phyloP scores from a whole-genome alignment of 2,113 vertebrate genomes.

The Brachypodius melanocephalos region DNA sequence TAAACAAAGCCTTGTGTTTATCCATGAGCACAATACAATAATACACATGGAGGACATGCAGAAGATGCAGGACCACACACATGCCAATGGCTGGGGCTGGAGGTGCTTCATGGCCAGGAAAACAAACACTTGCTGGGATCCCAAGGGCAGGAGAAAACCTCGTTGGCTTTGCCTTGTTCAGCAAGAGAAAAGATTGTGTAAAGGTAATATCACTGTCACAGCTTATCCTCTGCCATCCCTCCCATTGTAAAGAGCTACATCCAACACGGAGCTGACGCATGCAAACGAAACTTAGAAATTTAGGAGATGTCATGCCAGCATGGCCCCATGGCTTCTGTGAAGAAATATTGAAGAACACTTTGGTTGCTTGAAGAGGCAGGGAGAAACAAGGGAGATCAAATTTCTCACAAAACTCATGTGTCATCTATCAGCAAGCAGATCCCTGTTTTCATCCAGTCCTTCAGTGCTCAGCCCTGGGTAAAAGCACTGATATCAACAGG shows the following conservation, averaged over 20 bases:
- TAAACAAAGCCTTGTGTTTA: background rate
- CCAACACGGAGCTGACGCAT: fast-evolving
- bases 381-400: background rate
- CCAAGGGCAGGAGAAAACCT: background rate
- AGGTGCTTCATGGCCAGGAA: background rate
- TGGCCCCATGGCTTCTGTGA: background rate
- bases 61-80: fast-evolving
- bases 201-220: background rate
- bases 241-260: background rate
- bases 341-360: background rate
- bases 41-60: background rate
- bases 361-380: background rate
- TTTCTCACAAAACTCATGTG: background rate
- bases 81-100: background rate
- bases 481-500: background rate
- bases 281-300: background rate
- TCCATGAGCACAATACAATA: background rate
- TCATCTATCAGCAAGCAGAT: background rate
- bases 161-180: background rate
- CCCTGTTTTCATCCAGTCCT: background rate
- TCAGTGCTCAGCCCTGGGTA: background rate
- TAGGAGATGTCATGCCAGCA: background rate
- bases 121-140: background rate
- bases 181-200: background rate
- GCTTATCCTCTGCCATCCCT: background rate